These are phyloP conservation scores for Liparis tanakae DNA, from an alignment of 2,797 vertebrate species.

Conservation along the genomic window DNA sequence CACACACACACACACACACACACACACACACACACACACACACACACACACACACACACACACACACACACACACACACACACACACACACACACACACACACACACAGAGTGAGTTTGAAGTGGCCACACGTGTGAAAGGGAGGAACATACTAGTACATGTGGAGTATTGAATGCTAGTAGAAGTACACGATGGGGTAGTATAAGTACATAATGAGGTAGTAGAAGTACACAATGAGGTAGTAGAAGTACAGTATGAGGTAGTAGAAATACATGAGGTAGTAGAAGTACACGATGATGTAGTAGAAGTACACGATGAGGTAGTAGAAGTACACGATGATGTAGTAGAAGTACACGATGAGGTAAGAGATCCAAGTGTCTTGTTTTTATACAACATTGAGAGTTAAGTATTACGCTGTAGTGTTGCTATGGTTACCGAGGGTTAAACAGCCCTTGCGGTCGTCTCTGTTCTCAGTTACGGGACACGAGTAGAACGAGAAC, in stretches of 20 bases:
- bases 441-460: background rate
- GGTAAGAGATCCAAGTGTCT: background rate
- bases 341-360: constrained; percentile 47
- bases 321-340: too few relatives aligned
- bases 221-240: too few relatives aligned
- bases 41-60: constrained; percentile 4
- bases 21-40: background rate
- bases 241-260: too few relatives aligned
- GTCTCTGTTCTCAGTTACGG: background rate
- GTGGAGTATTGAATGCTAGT: constrained; percentile 3
- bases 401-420: background rate
- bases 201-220: too few relatives aligned
- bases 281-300: too few relatives aligned
- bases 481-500: background rate
- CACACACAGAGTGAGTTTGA: constrained; percentile 9
- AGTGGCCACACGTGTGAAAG: constrained; percentile 41
- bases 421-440: background rate
- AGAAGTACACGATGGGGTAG: too few relatives aligned
- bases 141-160: constrained; percentile 27
- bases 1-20: constrained; percentile 57
- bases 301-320: too few relatives aligned
- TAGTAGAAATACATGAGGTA: too few relatives aligned
- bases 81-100: constrained; percentile 6
- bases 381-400: background rate
- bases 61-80: constrained; percentile 64